These are phyloP conservation scores for Sebastes matsubarae DNA, from an alignment of 2,797 vertebrate species.

Conservation along the genomic window DNA sequence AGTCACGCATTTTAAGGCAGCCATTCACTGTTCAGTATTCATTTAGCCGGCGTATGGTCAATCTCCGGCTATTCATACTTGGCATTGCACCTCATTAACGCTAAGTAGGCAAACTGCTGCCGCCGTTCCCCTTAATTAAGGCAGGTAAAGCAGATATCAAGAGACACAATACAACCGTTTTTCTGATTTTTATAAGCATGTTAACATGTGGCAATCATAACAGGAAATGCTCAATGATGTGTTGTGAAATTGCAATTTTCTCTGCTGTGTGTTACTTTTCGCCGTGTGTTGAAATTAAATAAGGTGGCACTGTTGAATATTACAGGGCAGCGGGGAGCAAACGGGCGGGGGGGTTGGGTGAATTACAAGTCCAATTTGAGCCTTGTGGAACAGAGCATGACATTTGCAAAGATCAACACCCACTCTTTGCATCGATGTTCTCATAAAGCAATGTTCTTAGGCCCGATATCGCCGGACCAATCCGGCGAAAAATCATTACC, in stretches of 20 bases:
- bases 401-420: constrained; percentile 81
- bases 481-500: constrained; percentile 31
- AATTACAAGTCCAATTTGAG: constrained; percentile 58
- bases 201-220: constrained; percentile 40
- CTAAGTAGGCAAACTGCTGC: constrained; percentile 35
- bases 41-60: constrained; percentile 53
- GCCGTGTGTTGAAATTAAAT: constrained; percentile 38
- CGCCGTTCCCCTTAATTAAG: constrained; percentile 41
- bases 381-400: constrained; percentile 64
- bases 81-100: constrained; percentile 48
- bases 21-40: constrained; percentile 46
- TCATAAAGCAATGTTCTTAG: constrained; percentile 60
- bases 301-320: constrained; percentile 37
- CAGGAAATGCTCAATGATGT: constrained; percentile 4
- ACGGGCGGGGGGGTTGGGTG: constrained; percentile 16
- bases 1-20: constrained; percentile 48
- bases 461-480: constrained; percentile 22
- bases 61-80: constrained; percentile 55
- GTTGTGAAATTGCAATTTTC: constrained; percentile 50
- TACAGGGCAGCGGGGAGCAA: constrained; percentile 35
- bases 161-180: constrained; percentile 20
- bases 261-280: constrained; percentile 13
- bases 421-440: constrained; percentile 66
- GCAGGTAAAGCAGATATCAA: constrained; percentile 51
- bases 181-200: constrained; percentile 15